Percentiles rank a stretch among this genome's conserved stretches.
Evolutionary conservation across 2,888 invertebrate species (phyloP).

Genomic region (Machimus atricapillus): DNA sequence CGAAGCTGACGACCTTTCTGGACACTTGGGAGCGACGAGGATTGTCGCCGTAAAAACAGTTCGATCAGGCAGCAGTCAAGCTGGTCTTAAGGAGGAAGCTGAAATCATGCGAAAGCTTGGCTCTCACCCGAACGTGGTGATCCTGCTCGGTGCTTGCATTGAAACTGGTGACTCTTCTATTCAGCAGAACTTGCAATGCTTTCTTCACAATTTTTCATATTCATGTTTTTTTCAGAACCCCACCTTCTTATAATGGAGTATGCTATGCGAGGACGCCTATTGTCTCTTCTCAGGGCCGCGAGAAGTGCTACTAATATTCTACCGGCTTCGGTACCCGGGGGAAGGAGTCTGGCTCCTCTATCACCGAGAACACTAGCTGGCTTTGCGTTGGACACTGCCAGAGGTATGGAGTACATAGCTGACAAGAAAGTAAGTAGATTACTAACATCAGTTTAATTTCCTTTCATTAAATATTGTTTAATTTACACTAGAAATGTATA

Average conservation of each 20-base stretch:
- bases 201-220: constrained; percentile 4
- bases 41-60: constrained; percentile 87
- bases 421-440: constrained; percentile 67
- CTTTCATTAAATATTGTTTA: background rate
- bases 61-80: constrained; percentile 78
- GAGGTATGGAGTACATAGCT: constrained; percentile 85
- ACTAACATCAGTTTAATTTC: background rate
- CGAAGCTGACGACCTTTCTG: constrained; percentile 80
- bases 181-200: background rate
- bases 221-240: constrained; percentile 71
- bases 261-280: constrained; percentile 81
- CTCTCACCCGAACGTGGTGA: constrained; percentile 83
- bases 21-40: constrained; percentile 77
- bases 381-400: constrained; percentile 81
- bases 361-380: constrained; percentile 74
- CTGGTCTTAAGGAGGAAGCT: constrained; percentile 78
- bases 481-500: too few relatives aligned
- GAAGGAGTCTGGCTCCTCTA: constrained; percentile 59
- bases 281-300: constrained; percentile 74
- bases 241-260: constrained; percentile 85
- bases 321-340: constrained; percentile 64
- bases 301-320: constrained; percentile 60
- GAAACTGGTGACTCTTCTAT: constrained; percentile 71
- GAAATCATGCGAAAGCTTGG: constrained; percentile 86
- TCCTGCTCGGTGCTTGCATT: constrained; percentile 81